These are phyloP conservation scores for Leptothorax acervorum DNA, from an alignment of 2,888 invertebrate species.

Conservation along the genomic window DNA sequence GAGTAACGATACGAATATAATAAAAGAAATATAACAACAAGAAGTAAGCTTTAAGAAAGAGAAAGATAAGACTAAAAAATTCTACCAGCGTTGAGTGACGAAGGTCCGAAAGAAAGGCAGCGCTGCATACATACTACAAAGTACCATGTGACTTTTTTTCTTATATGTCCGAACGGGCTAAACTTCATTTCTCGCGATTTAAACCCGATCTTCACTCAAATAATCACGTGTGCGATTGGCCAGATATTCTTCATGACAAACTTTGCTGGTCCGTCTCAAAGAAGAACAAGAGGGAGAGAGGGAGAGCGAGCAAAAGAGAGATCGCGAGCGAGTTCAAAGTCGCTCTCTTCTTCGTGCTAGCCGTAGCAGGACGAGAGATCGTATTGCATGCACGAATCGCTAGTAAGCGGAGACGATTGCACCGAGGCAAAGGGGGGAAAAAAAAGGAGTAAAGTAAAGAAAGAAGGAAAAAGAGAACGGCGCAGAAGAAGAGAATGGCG, in stretches of 20 bases:
- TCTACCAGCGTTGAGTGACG: background rate
- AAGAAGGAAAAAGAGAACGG: slow-evolving; percentile 58
- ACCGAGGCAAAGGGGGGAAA: slow-evolving; percentile 63
- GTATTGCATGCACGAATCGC: slow-evolving; percentile 81
- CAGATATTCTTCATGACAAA: slow-evolving; percentile 38
- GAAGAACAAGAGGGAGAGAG: slow-evolving; percentile 2
- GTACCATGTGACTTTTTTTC: background rate
- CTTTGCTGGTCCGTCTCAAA: slow-evolving; percentile 8
- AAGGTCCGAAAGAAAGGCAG: background rate
- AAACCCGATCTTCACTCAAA: slow-evolving; percentile 20
- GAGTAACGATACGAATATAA: background rate
- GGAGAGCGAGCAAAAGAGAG: slow-evolving; percentile 16
- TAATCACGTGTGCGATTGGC: slow-evolving; percentile 13
- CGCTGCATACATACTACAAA: background rate
- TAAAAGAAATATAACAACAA: background rate
- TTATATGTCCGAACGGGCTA: slow-evolving; percentile 2
- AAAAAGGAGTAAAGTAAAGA: slow-evolving; percentile 67
- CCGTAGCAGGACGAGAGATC: slow-evolving; percentile 77
- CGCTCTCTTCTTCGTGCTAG: slow-evolving; percentile 71
- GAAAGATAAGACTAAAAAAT: background rate
- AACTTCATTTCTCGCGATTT: slow-evolving; percentile 29
- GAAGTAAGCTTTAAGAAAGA: background rate
- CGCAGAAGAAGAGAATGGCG: slow-evolving; percentile 55
- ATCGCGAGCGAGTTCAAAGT: slow-evolving; percentile 48
- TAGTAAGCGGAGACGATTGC: slow-evolving; percentile 83